Evolutionary conservation across 2,797 vertebrate species (phyloP).

Genomic region (Syngnathus acus): DNA sequence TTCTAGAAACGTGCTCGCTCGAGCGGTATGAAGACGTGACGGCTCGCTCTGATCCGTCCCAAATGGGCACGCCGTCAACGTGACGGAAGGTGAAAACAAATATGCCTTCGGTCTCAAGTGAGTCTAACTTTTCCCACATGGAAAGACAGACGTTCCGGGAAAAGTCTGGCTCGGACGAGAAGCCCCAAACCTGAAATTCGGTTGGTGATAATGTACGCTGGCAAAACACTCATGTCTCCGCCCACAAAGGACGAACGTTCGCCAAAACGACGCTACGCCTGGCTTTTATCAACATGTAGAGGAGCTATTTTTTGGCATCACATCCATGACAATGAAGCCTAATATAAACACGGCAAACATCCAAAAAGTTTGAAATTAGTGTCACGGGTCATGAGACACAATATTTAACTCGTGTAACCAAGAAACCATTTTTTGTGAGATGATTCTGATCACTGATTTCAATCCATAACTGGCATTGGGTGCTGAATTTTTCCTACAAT

Average conservation of each 20-base stretch:
- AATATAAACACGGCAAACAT: not conserved
- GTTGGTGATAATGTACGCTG: constrained; percentile 30
- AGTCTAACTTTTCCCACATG: constrained; percentile 55
- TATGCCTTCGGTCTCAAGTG: constrained; percentile 33
- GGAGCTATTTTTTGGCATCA: not conserved
- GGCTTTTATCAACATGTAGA: constrained; percentile 31
- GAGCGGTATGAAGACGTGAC: constrained; percentile 47
- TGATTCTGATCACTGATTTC: no score
- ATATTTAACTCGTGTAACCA: not conserved
- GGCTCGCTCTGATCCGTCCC: constrained; percentile 24
- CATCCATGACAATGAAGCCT: not conserved
- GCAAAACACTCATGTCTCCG: constrained; percentile 7
- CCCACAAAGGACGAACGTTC: not conserved
- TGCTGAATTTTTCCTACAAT: no score
- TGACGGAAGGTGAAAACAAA: constrained; percentile 55
- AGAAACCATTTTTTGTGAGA: not conserved
- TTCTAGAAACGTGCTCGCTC: constrained; percentile 20
- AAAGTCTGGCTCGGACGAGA: constrained; percentile 25
- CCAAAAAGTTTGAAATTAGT: not conserved
- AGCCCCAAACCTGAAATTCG: constrained; percentile 52
- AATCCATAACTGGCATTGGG: no score
- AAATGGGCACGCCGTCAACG: constrained; percentile 25
- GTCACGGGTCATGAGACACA: not conserved
- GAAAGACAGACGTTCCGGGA: constrained; percentile 33
- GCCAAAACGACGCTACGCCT: constrained; percentile 12